Evolutionary conservation across 2,888 invertebrate species (phyloP).

Genomic region (Orthosia gothica): DNA sequence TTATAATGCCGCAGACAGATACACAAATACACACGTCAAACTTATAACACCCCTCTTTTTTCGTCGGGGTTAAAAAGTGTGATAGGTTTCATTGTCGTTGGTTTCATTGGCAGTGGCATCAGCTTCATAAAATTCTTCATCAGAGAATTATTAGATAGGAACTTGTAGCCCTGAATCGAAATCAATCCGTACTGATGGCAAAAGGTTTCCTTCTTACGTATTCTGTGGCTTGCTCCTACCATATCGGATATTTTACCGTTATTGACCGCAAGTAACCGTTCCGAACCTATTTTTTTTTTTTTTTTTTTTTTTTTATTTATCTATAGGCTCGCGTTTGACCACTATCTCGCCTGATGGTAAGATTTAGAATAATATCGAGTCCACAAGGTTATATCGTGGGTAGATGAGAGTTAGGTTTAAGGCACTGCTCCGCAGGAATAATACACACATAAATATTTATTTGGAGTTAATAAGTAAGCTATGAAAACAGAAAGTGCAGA

Average conservation of each 20-base stretch:
- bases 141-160: background rate
- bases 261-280: constrained; percentile 36
- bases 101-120: background rate
- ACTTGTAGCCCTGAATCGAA: constrained; percentile 5
- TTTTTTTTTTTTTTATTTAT: too few species aligned
- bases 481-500: constrained; percentile 60
- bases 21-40: too few species aligned
- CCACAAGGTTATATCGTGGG: constrained; percentile 10
- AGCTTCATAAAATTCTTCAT: background rate
- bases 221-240: constrained; percentile 25
- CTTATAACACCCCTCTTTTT: too few species aligned
- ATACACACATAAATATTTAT: constrained; percentile 5
- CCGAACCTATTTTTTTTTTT: constrained; percentile 36
- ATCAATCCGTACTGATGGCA: constrained; percentile 12
- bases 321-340: too few species aligned
- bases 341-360: too few species aligned
- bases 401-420: background rate
- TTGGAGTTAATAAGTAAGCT: constrained; percentile 7
- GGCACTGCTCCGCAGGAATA: background rate
- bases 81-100: background rate
- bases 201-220: constrained; percentile 12
- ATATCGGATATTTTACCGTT: constrained; percentile 44
- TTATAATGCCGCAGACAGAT: too few species aligned
- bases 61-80: background rate
- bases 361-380: constrained; percentile 20